Evolutionary conservation across 2,113 vertebrate species (phyloP).

Genomic region (Pogonocichla stellata): DNA sequence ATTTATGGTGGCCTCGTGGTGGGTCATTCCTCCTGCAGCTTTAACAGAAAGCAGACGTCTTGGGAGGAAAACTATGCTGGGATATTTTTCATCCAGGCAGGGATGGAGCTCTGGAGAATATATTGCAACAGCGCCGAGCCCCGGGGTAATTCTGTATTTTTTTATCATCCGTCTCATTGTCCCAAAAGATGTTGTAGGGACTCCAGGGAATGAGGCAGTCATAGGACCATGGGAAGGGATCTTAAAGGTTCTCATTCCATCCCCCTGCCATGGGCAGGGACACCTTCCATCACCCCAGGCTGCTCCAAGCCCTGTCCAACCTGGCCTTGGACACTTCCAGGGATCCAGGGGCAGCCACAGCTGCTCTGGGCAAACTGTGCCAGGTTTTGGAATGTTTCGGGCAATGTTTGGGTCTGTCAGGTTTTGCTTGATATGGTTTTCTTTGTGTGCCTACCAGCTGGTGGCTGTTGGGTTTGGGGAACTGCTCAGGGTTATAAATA

Average conservation of each 20-base stretch:
- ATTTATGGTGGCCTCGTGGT: constrained; percentile 35
- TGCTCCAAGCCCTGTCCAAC: not conserved
- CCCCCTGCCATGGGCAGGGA: not conserved
- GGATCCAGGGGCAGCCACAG: too few species aligned
- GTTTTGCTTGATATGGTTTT: accelerated
- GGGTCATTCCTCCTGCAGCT: not conserved
- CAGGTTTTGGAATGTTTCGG: not conserved
- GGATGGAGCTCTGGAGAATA: not conserved
- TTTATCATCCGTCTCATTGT: accelerated
- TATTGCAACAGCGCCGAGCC: not conserved
- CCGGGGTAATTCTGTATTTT: not conserved
- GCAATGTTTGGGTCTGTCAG: accelerated
- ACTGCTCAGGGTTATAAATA: not conserved
- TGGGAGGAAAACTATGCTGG: not conserved
- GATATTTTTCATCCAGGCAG: not conserved
- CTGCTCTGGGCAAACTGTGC: not conserved
- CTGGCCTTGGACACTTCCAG: not conserved
- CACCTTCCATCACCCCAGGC: not conserved
- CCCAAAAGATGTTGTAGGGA: not conserved
- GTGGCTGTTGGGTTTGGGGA: not conserved
- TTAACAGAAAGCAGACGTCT: constrained; percentile 26
- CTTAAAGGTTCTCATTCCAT: not conserved
- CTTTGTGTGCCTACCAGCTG: not conserved
- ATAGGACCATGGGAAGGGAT: accelerated
- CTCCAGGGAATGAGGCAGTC: accelerated